phyloP scores from a whole-genome alignment of 2,113 vertebrate species.

The Trachemys scripta region DNA sequence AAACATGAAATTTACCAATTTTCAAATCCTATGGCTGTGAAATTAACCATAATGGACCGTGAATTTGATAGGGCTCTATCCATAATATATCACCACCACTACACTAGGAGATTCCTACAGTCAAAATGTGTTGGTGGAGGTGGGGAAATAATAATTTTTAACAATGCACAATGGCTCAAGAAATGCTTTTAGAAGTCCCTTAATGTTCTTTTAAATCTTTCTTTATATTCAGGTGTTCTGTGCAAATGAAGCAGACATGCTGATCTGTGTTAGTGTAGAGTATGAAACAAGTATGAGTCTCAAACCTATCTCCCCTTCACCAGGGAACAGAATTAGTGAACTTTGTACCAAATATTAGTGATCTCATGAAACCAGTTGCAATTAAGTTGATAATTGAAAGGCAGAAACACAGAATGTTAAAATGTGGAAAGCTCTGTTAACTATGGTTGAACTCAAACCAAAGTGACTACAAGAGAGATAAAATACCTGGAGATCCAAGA shows the following conservation, averaged over 20 bases:
- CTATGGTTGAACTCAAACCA: background rate
- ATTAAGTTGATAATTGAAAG: conserved; percentile 21
- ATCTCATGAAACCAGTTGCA: background rate
- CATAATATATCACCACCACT: background rate
- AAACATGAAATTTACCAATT: too few relatives aligned
- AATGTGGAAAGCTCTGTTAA: background rate
- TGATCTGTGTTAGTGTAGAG: background rate
- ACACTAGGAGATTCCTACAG: background rate
- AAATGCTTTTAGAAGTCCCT: background rate
- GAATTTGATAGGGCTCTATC: too few relatives aligned
- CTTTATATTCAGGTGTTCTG: background rate
- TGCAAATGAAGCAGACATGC: background rate
- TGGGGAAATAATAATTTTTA: background rate
- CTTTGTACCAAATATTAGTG: background rate
- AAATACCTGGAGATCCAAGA: background rate
- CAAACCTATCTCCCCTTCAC: conserved; percentile 40
- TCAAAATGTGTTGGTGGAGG: background rate
- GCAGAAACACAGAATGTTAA: conserved; percentile 19
- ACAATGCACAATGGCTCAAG: background rate
- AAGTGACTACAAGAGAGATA: background rate
- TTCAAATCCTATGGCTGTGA: too few relatives aligned
- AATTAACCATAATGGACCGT: too few relatives aligned
- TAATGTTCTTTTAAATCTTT: background rate
- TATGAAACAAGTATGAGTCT: background rate
- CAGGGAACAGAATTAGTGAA: background rate